phyloP scores from a whole-genome alignment of 2,888 invertebrate genomes.

The Oxycera nigricornis region DNA sequence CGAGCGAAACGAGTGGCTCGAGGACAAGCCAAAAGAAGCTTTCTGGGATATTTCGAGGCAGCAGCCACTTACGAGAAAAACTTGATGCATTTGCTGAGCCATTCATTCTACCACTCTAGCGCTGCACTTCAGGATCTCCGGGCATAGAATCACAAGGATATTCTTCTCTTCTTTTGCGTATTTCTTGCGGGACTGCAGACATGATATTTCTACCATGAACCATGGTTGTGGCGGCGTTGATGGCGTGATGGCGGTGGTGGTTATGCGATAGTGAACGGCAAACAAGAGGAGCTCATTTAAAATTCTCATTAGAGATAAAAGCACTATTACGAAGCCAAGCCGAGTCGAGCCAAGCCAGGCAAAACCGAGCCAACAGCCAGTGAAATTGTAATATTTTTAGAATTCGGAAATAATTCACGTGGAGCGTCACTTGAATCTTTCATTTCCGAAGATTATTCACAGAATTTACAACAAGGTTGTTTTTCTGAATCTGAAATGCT shows the following conservation, averaged over 20 bases:
- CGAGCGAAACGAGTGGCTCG: background rate
- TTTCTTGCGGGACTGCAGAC: slow-evolving; percentile 11
- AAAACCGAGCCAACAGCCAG: background rate
- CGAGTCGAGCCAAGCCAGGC: background rate
- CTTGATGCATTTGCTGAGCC: slow-evolving; percentile 40
- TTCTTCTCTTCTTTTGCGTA: slow-evolving; percentile 8
- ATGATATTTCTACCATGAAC: background rate
- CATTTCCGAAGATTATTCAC: slow-evolving; percentile 30
- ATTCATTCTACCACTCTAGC: slow-evolving; percentile 35
- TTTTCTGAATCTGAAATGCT: slow-evolving; percentile 12
- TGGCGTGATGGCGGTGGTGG: background rate
- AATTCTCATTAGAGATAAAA: slow-evolving; percentile 40
- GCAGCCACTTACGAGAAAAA: slow-evolving; percentile 35
- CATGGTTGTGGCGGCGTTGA: background rate
- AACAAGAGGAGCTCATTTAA: slow-evolving; percentile 43
- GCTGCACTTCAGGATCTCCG: slow-evolving; percentile 15
- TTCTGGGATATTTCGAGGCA: slow-evolving; percentile 20
- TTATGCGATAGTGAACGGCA: slow-evolving; percentile 16
- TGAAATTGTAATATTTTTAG: slow-evolving; percentile 32
- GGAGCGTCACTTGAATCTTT: slow-evolving; percentile 25
- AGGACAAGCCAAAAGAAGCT: slow-evolving; percentile 1
- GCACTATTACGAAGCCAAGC: background rate
- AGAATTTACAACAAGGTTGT: slow-evolving; percentile 8
- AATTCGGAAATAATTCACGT: slow-evolving; percentile 31
- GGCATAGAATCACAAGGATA: slow-evolving; percentile 18